These are phyloP conservation scores for Colistium nudipinnis DNA, from an alignment of 2,113 vertebrate species.

Conservation along the genomic window DNA sequence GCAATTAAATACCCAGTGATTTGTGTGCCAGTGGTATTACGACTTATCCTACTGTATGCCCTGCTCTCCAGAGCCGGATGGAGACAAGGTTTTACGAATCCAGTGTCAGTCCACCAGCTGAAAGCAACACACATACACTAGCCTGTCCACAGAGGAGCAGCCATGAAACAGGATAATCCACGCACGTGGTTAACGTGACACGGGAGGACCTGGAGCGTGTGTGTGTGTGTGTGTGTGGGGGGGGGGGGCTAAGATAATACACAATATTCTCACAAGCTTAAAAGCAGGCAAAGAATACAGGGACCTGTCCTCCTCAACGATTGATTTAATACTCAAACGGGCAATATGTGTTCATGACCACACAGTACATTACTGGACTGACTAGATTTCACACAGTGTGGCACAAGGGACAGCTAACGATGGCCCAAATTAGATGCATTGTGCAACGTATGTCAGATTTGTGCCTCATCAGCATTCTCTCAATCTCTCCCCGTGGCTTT, in stretches of 20 bases:
- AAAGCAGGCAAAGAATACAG: slow-evolving; percentile 45
- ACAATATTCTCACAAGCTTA: slow-evolving; percentile 44
- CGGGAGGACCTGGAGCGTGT: slow-evolving; percentile 35
- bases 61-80: slow-evolving; percentile 38
- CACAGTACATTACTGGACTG: slow-evolving; percentile 51
- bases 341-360: slow-evolving; percentile 49
- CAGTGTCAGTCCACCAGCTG: slow-evolving; percentile 26
- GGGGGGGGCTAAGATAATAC: slow-evolving; percentile 32
- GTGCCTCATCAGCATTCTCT: slow-evolving; percentile 72
- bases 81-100: slow-evolving; percentile 40
- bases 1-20: slow-evolving; percentile 76
- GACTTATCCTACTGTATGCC: slow-evolving; percentile 57
- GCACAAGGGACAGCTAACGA: slow-evolving; percentile 55
- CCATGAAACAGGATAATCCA: slow-evolving; percentile 55
- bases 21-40: slow-evolving; percentile 67
- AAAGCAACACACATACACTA: slow-evolving; percentile 34
- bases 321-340: slow-evolving; percentile 40
- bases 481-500: slow-evolving; percentile 60
- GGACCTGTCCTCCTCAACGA: slow-evolving; percentile 24
- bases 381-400: slow-evolving; percentile 41
- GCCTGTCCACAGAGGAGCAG: slow-evolving; percentile 50
- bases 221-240: no score
- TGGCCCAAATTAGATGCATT: slow-evolving; percentile 70
- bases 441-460: slow-evolving; percentile 57
- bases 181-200: slow-evolving; percentile 60